A percentile compares a stretch with the other conserved stretches of the same genome.
These are phyloP conservation scores for Craseonycteris thonglongyai DNA, from an alignment of 2,113 vertebrate species.

Conservation along the genomic window DNA sequence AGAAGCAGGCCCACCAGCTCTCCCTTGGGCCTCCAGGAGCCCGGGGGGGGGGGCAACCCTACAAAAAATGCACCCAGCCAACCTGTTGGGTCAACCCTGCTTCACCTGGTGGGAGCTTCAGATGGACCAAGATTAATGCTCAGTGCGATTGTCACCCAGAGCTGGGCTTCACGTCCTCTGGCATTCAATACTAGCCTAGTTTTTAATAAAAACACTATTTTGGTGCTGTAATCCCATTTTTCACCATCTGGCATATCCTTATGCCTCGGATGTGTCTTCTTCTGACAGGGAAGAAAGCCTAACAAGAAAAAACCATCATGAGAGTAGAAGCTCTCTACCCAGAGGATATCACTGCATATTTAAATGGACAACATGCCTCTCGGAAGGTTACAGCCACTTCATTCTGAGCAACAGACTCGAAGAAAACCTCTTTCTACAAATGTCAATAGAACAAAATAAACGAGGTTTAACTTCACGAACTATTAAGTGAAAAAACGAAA, in stretches of 20 bases:
- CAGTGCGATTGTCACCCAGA: conserved; percentile 37
- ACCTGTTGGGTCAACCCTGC: background rate
- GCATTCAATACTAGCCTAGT: conserved; percentile 29
- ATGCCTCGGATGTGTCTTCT: conserved; percentile 35
- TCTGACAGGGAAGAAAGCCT: background rate
- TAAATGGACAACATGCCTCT: background rate
- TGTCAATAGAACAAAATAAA: background rate
- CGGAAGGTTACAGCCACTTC: background rate
- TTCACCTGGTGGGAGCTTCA: background rate
- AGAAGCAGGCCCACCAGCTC: background rate
- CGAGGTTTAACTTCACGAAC: background rate
- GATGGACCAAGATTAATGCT: background rate
- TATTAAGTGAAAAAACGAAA: background rate
- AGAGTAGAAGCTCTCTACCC: background rate
- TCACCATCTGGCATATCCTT: conserved; percentile 56
- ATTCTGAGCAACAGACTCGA: background rate
- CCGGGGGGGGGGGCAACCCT: background rate
- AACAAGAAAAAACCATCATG: background rate
- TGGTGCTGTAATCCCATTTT: conserved; percentile 44
- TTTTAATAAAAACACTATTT: conserved; percentile 54
- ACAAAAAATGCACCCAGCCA: background rate
- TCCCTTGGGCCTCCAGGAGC: background rate
- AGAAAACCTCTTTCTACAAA: background rate
- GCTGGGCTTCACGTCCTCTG: conserved; percentile 38
- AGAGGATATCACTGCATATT: background rate